Conservation (phyloP, 1,140 invertebrate genomes). For the Hycleus phaleratus region DNA sequence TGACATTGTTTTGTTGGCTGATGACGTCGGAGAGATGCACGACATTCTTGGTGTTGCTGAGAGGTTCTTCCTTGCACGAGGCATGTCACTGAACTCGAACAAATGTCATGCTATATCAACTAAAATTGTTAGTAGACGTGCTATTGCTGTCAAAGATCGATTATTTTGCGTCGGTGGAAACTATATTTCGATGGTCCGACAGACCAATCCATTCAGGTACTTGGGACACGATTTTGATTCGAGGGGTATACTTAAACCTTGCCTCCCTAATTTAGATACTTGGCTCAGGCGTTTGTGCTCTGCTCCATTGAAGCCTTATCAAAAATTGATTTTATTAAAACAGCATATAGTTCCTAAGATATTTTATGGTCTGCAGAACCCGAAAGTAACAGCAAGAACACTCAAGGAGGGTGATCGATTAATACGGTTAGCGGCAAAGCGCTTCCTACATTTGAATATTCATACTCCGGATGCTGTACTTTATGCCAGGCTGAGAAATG, state of each 20-base stretch:
- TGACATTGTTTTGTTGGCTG: too few species aligned
- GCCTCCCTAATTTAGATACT: neutral
- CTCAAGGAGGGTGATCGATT: neutral
- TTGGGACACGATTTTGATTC: neutral
- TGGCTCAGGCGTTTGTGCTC: neutral
- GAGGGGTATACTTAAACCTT: neutral
- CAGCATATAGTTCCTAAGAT: neutral
- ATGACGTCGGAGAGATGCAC: too few species aligned
- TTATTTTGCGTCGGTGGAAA: neutral
- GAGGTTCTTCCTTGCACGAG: too few species aligned
- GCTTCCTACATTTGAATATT: constrained; percentile 34
- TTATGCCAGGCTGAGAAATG: constrained; percentile 26
- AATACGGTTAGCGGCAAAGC: constrained; percentile 21
- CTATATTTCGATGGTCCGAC: neutral
- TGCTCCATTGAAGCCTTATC: constrained; percentile 6
- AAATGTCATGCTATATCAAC: too few species aligned
- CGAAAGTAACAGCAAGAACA: neutral
- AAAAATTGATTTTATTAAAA: constrained; percentile 1
- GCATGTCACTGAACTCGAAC: too few species aligned
- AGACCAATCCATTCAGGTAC: too few species aligned
- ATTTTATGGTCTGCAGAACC: neutral
- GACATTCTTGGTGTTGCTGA: too few species aligned
- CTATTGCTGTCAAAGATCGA: too few species aligned
- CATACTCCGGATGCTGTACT: constrained; percentile 35
- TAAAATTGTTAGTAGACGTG: constrained; percentile 9